A percentile compares a stretch with the other conserved stretches of the same genome.
Conservation (phyloP, 2,888 invertebrate species). For the Limnephilus auricula region DNA sequence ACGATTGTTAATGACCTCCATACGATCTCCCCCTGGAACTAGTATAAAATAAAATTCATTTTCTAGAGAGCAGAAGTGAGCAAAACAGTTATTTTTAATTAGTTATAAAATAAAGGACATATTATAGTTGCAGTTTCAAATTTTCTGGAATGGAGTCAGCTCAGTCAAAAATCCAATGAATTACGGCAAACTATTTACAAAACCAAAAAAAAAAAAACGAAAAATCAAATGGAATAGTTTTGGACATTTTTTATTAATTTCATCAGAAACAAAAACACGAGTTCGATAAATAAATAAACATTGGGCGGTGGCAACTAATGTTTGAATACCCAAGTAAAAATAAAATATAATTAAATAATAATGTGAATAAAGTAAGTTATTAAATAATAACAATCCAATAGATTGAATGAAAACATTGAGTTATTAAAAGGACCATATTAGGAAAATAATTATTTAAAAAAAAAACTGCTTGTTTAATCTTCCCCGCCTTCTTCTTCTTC, state of each 20-base stretch:
- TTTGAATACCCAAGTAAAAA: not conserved
- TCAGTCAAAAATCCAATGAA: too few species aligned
- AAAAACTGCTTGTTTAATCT: conserved; percentile 69
- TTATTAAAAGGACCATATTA: not conserved
- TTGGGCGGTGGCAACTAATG: not conserved
- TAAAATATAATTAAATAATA: not conserved
- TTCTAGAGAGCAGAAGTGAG: too few species aligned
- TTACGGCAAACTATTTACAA: not conserved
- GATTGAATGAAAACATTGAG: not conserved
- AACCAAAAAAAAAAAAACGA: too few species aligned
- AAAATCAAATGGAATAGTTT: too few species aligned
- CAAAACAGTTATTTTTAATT: too few species aligned
- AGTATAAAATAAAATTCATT: too few species aligned
- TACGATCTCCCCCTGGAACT: too few species aligned
- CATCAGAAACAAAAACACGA: not conserved
- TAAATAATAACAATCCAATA: not conserved
- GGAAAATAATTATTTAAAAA: not conserved
- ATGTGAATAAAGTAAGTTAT: not conserved
- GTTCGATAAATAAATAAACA: not conserved
- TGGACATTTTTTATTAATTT: not conserved
- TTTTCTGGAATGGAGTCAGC: too few species aligned
- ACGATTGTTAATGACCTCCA: too few species aligned
- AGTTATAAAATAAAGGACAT: too few species aligned
- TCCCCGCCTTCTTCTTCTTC: conserved; percentile 74
- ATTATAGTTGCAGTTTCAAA: too few species aligned